These are phyloP conservation scores for Archocentrus centrarchus DNA, from an alignment of 2,113 vertebrate species.

Conservation along the genomic window DNA sequence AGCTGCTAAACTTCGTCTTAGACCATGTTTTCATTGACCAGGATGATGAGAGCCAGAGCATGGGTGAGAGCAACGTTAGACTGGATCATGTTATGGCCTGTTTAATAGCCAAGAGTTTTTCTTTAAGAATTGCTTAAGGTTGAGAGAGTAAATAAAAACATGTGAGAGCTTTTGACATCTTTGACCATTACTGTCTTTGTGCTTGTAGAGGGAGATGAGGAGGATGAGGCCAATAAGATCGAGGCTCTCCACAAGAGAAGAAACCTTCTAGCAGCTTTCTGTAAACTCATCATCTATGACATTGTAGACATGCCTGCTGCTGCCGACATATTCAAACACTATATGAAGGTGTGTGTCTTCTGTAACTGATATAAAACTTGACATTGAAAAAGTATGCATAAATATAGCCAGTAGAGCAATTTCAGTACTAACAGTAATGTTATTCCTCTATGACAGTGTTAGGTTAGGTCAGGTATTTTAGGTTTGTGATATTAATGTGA, in stretches of 20 bases:
- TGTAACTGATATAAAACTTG: background rate
- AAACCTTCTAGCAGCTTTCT: constrained; percentile 96
- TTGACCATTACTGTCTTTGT: background rate
- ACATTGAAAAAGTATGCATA: no score
- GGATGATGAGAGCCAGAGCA: constrained; percentile 99
- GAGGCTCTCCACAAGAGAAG: constrained; percentile 99
- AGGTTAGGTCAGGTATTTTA: background rate
- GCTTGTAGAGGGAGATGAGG: constrained; percentile 93
- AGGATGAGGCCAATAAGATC: constrained; percentile 99
- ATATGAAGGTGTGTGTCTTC: constrained; percentile 91
- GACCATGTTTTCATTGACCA: constrained; percentile 99
- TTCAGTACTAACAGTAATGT: rapidly evolving
- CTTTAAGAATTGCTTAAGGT: background rate
- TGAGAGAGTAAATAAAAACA: background rate
- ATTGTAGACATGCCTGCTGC: constrained; percentile 99
- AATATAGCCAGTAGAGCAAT: background rate
- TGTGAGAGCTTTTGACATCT: background rate
- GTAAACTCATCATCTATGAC: constrained; percentile 98
- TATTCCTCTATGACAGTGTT: background rate
- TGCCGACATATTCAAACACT: constrained; percentile 99
- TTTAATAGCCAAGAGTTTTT: background rate
- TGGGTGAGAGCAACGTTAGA: constrained; percentile 84
- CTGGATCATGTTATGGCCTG: background rate
- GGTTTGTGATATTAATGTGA: background rate
- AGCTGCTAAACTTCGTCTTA: constrained; percentile 97